Evolutionary conservation across 1,140 invertebrate genomes (phyloP), one percentile per base, ranked within the genome.

Genomic region (Drosophila seguyi): DNA sequence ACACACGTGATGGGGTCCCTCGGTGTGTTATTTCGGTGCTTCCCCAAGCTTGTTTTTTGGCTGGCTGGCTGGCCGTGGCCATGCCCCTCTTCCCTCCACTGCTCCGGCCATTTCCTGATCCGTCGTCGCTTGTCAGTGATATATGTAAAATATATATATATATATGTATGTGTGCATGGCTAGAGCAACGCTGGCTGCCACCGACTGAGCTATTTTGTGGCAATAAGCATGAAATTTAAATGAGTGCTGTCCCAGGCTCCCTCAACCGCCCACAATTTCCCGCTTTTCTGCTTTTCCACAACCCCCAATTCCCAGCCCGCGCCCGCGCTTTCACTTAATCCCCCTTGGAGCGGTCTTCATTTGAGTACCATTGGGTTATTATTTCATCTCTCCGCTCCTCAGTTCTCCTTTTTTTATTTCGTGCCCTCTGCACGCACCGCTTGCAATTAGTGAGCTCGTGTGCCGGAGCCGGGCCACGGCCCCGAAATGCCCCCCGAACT

Each of bases 151-250:
- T 75, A 34, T 52, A 22, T 53, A 53, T 34, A 76, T 78, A 81
- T 69, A 71, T 69, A 3, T 25, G 6, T 25, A 14, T 45, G 6
- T 47, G 69, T 76, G 65, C 63, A 62, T 81, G 53, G 48, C 61
- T 44, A 48, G 44, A 44, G 56, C 52, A 50, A 16, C 68, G 36
- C 44, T 58, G 45, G 34, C 56, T 67, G 81, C 73, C 66, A 58
- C 79, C 82, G 81, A 85, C 85, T 81, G 81, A 90, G 85, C 84
- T 88, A 88, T 88, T 88, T 90, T 90, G 85, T 79, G 85, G 85
- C 85, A 90, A 90, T 90, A 90, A 90, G 85, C 81, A 85, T 90
- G 86, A 90, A 90, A 90, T 90, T 90, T 90, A 90, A 90, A 90
- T 90, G 86, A 90, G 85, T 79, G 60, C 68, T 59, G 60, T 48